phyloP scores from a whole-genome alignment of 2,113 vertebrate genomes.

The Catharus minimus region DNA sequence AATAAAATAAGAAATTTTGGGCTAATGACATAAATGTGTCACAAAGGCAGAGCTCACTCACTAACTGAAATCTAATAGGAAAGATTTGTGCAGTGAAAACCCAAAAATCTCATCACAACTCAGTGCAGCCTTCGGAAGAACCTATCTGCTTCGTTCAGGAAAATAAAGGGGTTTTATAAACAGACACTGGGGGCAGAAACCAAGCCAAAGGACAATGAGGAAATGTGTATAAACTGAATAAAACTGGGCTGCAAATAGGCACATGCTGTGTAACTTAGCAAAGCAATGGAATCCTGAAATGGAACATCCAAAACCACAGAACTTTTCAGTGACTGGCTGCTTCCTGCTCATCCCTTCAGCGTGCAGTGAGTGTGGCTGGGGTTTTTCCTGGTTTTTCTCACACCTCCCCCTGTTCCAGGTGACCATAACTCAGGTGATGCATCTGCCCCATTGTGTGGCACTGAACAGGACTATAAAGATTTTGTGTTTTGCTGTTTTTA shows the following conservation, averaged over 20 bases:
- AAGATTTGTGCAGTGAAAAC: not conserved
- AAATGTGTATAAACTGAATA: not conserved
- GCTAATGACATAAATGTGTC: not conserved
- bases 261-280: not conserved
- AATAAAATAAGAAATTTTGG: not conserved
- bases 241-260: not conserved
- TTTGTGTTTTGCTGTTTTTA: not conserved
- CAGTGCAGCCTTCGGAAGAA: not conserved
- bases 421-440: not conserved
- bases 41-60: not conserved
- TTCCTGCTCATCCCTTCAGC: not conserved
- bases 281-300: not conserved
- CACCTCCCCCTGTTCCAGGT: fast-evolving
- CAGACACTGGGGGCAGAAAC: not conserved
- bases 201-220: not conserved
- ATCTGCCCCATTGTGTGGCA: not conserved
- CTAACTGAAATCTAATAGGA: not conserved
- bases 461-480: not conserved
- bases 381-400: not conserved
- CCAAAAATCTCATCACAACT: not conserved
- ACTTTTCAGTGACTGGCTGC: not conserved
- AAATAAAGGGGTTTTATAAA: not conserved
- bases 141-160: not conserved
- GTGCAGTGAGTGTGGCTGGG: not conserved
- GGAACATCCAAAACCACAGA: not conserved